Conservation (phyloP, 2,888 invertebrate species). For the Cinara cedri region DNA sequence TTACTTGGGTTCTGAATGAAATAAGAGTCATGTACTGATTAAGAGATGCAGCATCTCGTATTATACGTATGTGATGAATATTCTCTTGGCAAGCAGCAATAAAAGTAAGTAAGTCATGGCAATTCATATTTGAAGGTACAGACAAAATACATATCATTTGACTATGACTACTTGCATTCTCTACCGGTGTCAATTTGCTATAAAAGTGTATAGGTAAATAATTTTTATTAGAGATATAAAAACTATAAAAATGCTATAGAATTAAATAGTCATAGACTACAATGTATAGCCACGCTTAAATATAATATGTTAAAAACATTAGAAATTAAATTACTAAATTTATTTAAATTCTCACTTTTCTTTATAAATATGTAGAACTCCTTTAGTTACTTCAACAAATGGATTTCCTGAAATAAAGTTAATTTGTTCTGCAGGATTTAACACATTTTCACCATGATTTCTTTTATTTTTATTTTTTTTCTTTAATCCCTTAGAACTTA, state of each 20-base stretch:
- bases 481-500: constrained; percentile 29
- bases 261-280: background rate
- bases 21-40: constrained; percentile 98
- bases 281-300: background rate
- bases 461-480: constrained; percentile 39
- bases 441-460: constrained; percentile 3
- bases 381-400: constrained; percentile 93
- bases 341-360: constrained; percentile 76
- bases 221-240: background rate
- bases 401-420: constrained; percentile 86
- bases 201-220: constrained; percentile 60
- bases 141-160: constrained; percentile 87
- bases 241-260: background rate
- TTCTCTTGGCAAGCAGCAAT: constrained; percentile 90
- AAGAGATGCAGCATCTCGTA: constrained; percentile 83
- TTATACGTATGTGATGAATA: constrained; percentile 88
- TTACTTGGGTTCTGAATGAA: constrained; percentile 68
- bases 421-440: constrained; percentile 55
- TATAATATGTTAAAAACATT: background rate
- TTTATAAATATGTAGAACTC: constrained; percentile 95
- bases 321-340: background rate
- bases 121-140: constrained; percentile 88
- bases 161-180: constrained; percentile 72
- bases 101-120: constrained; percentile 91
- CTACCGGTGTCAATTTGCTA: constrained; percentile 77